A percentile compares a stretch with the other conserved stretches of the same genome.
Conservation (phyloP, 2,797 vertebrate genomes). For the Mus minutoides region DNA sequence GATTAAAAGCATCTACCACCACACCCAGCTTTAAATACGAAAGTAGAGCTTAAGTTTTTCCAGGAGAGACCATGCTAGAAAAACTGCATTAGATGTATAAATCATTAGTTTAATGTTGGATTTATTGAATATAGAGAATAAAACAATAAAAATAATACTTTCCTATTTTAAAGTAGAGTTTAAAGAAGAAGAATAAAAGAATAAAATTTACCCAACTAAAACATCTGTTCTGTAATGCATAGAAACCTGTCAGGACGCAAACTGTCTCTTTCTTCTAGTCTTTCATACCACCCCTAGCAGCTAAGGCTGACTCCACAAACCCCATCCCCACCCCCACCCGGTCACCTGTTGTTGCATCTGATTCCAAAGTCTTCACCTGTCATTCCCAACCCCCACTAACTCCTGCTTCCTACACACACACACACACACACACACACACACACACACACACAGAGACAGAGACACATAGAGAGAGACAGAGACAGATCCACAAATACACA, state of each 20-base stretch:
- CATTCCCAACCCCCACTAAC: not conserved
- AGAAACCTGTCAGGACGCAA: not conserved
- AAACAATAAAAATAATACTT: constrained; percentile 45
- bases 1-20: not conserved
- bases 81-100: not conserved
- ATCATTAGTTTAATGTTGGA: not conserved
- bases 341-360: not conserved
- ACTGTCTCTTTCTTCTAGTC: not conserved
- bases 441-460: not conserved
- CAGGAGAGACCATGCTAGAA: not conserved
- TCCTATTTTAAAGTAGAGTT: not conserved
- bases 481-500: too few relatives aligned
- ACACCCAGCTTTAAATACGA: not conserved
- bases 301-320: not conserved
- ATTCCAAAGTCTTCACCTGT: not conserved
- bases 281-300: not conserved
- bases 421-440: not conserved
- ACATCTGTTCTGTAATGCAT: not conserved
- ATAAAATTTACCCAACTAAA: not conserved
- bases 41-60: constrained; percentile 32
- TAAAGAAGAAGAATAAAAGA: not conserved
- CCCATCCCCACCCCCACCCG: not conserved
- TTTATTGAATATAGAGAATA: constrained; percentile 11
- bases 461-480: too few relatives aligned
- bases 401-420: not conserved